A percentile compares a stretch with the other conserved stretches of the same genome.
These are phyloP conservation scores for Acanthaster planci DNA, from an alignment of 35 echinoderm and acorn worm species.

Conservation along the genomic window DNA sequence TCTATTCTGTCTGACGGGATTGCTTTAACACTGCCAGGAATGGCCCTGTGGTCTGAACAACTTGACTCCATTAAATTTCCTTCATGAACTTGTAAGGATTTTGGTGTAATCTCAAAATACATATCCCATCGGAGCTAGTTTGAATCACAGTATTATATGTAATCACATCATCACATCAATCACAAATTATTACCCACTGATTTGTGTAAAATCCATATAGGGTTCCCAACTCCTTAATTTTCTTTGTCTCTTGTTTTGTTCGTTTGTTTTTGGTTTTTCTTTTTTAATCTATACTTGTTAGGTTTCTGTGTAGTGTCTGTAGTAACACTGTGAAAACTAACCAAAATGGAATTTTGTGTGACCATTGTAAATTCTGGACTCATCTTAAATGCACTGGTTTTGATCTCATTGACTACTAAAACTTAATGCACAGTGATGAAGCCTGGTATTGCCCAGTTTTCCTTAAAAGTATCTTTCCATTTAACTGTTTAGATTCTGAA, in stretches of 20 bases:
- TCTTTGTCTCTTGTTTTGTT: not conserved
- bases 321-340: not conserved
- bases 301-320: not conserved
- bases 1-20: too few relatives aligned
- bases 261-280: not conserved
- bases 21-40: too few relatives aligned
- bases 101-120: not conserved
- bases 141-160: not conserved
- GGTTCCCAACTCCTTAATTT: not conserved
- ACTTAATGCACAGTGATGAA: not conserved
- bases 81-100: too few relatives aligned
- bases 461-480: not conserved
- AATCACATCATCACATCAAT: not conserved
- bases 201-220: not conserved
- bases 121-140: not conserved
- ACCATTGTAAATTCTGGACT: conserved; percentile 8
- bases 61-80: too few relatives aligned
- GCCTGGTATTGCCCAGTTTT: not conserved
- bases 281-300: not conserved
- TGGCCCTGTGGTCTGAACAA: too few relatives aligned
- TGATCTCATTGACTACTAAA: not conserved
- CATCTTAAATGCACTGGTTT: not conserved
- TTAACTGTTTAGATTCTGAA: not conserved
- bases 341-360: not conserved
- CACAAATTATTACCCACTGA: not conserved